These are phyloP conservation scores for Porites rus DNA, from an alignment of 92 coral and sea anemone species.

Conservation along the genomic window DNA sequence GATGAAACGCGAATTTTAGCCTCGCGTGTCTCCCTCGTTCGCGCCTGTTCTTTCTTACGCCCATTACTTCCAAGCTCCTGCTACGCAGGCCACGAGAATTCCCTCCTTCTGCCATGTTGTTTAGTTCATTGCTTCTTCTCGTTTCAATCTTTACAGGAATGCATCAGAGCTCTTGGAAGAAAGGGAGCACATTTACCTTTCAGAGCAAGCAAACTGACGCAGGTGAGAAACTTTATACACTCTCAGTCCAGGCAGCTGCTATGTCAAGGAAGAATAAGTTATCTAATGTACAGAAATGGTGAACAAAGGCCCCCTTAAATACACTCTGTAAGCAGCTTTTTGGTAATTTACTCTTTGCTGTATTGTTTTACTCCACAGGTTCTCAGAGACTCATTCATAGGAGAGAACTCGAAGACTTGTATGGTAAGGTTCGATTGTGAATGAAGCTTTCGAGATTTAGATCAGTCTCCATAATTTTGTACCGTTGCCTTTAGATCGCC, in stretches of 20 bases:
- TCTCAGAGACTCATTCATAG: slow-evolving; percentile 96
- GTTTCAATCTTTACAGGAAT: slow-evolving; percentile 69
- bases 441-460: too few relatives aligned
- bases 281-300: not conserved
- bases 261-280: too few relatives aligned
- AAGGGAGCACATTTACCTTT: slow-evolving; percentile 98
- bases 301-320: not conserved
- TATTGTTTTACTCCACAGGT: slow-evolving; percentile 66
- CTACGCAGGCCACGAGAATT: too few relatives aligned
- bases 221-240: slow-evolving; percentile 56
- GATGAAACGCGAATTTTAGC: too few relatives aligned
- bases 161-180: slow-evolving; percentile 96
- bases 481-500: slow-evolving; percentile 78
- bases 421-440: slow-evolving; percentile 74
- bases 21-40: too few relatives aligned
- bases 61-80: too few relatives aligned
- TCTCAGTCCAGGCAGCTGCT: too few relatives aligned
- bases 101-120: too few relatives aligned
- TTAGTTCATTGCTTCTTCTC: not conserved
- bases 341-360: not conserved
- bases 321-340: not conserved
- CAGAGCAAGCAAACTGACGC: slow-evolving; percentile 98
- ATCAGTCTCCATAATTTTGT: not conserved
- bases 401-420: slow-evolving; percentile 97
- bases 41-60: too few relatives aligned